These are phyloP conservation scores for Bellardia bayeri DNA, from an alignment of 2,888 invertebrate species.

Conservation along the genomic window DNA sequence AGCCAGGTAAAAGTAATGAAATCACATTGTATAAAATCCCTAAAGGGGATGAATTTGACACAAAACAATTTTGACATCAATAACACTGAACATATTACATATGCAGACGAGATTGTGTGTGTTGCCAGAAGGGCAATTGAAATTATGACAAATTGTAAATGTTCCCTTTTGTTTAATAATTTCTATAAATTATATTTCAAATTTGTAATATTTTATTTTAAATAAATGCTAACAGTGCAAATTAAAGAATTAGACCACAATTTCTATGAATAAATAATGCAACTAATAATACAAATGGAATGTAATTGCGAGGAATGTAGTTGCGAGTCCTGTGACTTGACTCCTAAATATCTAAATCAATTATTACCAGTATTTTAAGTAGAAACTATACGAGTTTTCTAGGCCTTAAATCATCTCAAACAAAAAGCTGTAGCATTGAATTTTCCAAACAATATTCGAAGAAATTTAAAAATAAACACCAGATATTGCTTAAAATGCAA, in stretches of 20 bases:
- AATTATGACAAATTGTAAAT: conserved; percentile 60
- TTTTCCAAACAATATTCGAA: too few relatives aligned
- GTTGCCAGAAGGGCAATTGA: conserved; percentile 35
- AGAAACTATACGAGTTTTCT: too few relatives aligned
- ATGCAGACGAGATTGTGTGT: background rate
- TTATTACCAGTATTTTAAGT: too few relatives aligned
- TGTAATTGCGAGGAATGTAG: background rate
- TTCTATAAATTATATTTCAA: conserved; percentile 39
- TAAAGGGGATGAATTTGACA: conserved; percentile 63
- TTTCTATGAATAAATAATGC: conserved; percentile 58
- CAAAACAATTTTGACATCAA: conserved; percentile 41
- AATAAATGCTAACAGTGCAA: conserved; percentile 10
- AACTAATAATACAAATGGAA: conserved; percentile 52
- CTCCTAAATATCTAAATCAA: too few relatives aligned
- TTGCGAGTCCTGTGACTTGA: too few relatives aligned
- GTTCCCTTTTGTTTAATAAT: conserved; percentile 37
- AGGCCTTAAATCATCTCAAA: too few relatives aligned
- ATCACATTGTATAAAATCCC: conserved; percentile 50
- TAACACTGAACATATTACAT: background rate
- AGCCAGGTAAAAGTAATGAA: conserved; percentile 57
- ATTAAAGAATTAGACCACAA: conserved; percentile 41
- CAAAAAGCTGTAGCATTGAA: too few relatives aligned
- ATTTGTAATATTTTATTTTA: conserved; percentile 28
- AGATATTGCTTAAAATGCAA: too few relatives aligned
- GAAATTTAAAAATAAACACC: too few relatives aligned